Conservation (phyloP, 2,797 vertebrate genomes). For the Paratrypauchen microcephalus region DNA sequence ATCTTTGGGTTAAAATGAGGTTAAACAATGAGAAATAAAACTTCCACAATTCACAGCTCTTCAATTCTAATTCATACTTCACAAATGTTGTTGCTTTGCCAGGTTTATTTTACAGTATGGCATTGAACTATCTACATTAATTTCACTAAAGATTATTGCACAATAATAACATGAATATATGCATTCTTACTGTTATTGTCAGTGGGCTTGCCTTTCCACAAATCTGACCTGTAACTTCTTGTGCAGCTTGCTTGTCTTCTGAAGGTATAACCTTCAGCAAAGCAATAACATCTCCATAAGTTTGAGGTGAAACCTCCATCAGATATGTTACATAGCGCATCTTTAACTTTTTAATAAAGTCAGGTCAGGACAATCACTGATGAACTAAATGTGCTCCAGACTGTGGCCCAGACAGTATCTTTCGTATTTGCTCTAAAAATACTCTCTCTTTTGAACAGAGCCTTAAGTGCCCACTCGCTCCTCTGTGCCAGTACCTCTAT, state of each 20-base stretch:
- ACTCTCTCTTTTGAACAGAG: constrained; percentile 46
- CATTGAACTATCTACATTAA: neutral
- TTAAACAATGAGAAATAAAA: neutral
- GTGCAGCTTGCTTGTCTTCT: neutral
- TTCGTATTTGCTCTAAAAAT: constrained; percentile 69
- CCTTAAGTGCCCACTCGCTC: constrained; percentile 39
- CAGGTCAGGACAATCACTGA: constrained; percentile 60
- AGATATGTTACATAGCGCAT: neutral
- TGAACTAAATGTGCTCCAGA: constrained; percentile 70
- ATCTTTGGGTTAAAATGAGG: neutral
- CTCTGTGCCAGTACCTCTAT: constrained; percentile 55
- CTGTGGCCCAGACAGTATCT: constrained; percentile 60
- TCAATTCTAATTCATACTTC: no score
- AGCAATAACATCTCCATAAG: neutral
- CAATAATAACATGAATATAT: neutral
- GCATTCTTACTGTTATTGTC: neutral
- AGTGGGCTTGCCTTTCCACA: neutral
- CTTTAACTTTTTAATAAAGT: constrained; percentile 39
- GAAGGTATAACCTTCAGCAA: neutral
- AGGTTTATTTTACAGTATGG: neutral
- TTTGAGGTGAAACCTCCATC: neutral
- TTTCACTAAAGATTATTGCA: neutral
- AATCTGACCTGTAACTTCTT: neutral
- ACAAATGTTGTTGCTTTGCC: neutral
- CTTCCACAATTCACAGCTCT: neutral